Conservation (phyloP, 2,888 invertebrate genomes). For the Tetragonula carbonaria region DNA sequence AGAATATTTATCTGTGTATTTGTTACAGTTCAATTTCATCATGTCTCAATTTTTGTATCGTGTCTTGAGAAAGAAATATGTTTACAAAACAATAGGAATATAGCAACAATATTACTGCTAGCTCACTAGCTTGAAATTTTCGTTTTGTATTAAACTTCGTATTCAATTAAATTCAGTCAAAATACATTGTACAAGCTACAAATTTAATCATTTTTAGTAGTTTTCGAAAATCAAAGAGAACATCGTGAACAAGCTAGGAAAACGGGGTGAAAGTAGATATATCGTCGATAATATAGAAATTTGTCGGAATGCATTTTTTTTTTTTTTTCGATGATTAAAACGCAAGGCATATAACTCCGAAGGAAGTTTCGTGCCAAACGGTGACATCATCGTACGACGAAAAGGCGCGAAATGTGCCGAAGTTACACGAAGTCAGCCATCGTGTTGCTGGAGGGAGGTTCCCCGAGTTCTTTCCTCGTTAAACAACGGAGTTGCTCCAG, state of each 20-base stretch:
- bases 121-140: background rate
- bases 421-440: conserved; percentile 47
- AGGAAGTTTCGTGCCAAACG: conserved; percentile 60
- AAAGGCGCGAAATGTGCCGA: conserved; percentile 60
- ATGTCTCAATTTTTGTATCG: background rate
- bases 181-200: background rate
- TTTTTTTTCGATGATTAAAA: conserved; percentile 47
- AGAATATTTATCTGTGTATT: background rate
- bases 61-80: background rate
- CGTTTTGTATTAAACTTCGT: background rate
- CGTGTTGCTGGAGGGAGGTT: conserved; percentile 58
- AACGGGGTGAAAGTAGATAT: background rate
- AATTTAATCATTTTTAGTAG: background rate
- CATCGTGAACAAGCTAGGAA: background rate
- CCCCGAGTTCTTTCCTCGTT: conserved; percentile 56
- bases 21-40: background rate
- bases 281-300: background rate
- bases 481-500: conserved; percentile 69
- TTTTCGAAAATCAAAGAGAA: background rate
- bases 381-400: conserved; percentile 66
- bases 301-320: conserved; percentile 11
- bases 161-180: background rate
- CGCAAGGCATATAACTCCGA: conserved; percentile 41
- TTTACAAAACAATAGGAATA: background rate
- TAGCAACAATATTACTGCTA: background rate